Evolutionary conservation across 2,113 vertebrate genomes (phyloP), one percentile per base, ranked within the genome.

Genomic region (Tragelaphus strepsiceros): DNA sequence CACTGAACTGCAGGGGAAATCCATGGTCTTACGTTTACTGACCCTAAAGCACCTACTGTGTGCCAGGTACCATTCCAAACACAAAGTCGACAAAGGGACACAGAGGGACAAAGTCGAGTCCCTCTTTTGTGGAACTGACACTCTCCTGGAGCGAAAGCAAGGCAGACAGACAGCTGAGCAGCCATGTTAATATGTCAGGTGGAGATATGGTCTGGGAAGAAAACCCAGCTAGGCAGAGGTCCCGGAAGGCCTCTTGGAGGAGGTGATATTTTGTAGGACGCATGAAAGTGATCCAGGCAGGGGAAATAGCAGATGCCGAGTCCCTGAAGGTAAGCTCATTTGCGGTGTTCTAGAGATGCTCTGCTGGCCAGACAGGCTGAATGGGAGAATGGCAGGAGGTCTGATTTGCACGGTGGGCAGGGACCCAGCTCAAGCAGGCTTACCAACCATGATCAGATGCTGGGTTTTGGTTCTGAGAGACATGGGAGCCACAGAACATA

Each of bases 91-190:
- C 39, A 43, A 43, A 43, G 39, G 39, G 39, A 43, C 39, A 43
- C 39, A 43, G 39, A 43, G 39, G 35, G 51, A 43, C 32, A 30
- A 32, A 51, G 22, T 80, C 1, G 2, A 7, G 22, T 12, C 39
- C 51, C 46, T 83, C 21, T 90, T 30, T 51, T 21, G 6, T 28
- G 39, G 58, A 77, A 54, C 81, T 88, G 96, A 54, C 30, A 0
- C 24, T 49, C n/a, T 93, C 15, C 59, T 71, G 19, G 35, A 93
- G 26, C 89, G 89, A 82, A 51, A 84, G 35, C 9, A 5, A 96
- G 95, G n/a, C 84, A 78, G 64, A 54, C 90, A 82, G 67, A 92
- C 26, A 59, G 2, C 35, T 26, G 39, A 88, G 26, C 71, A 32
- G 24, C 81, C 32, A 0, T 11, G 15, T 22, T 64, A 16, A 43